Evolutionary conservation across 2,888 invertebrate genomes (phyloP).

Genomic region (Drosophila borborema): DNA sequence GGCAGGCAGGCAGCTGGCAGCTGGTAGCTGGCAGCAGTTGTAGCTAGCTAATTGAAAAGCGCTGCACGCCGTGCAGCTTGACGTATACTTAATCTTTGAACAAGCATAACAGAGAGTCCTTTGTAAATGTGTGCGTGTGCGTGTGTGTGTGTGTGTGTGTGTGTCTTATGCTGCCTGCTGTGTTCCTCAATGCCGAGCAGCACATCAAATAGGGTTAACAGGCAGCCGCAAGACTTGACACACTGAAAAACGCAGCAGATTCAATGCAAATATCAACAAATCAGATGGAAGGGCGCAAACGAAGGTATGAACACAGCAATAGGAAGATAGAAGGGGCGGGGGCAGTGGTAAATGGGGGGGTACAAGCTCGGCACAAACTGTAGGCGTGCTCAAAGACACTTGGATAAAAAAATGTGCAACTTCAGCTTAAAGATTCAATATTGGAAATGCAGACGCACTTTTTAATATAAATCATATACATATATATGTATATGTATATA

Average conservation of each 20-base stretch:
- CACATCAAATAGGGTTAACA: constrained; percentile 70
- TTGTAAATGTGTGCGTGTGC: background rate
- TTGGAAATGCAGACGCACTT: too few relatives aligned
- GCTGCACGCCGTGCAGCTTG: constrained; percentile 65
- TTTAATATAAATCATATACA: too few relatives aligned
- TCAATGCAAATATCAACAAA: constrained; percentile 78
- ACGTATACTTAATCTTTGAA: constrained; percentile 74
- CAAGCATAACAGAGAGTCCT: constrained; percentile 16
- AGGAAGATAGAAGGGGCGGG: background rate
- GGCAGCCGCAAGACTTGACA: constrained; percentile 68
- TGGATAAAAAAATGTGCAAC: background rate
- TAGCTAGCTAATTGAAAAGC: constrained; percentile 71
- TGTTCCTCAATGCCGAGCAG: constrained; percentile 60
- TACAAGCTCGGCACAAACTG: background rate
- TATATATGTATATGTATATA: too few relatives aligned
- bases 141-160: constrained; percentile 3
- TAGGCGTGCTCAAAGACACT: background rate
- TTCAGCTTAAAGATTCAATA: background rate
- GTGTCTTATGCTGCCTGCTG: constrained; percentile 2
- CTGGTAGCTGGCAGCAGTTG: background rate
- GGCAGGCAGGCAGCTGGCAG: background rate
- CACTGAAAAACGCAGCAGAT: constrained; percentile 69
- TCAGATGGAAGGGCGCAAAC: constrained; percentile 39
- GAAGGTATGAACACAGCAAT: background rate
- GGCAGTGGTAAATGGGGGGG: background rate